Evolutionary conservation across 2,797 vertebrate genomes (phyloP).

Genomic region (Tenualosa ilisha): DNA sequence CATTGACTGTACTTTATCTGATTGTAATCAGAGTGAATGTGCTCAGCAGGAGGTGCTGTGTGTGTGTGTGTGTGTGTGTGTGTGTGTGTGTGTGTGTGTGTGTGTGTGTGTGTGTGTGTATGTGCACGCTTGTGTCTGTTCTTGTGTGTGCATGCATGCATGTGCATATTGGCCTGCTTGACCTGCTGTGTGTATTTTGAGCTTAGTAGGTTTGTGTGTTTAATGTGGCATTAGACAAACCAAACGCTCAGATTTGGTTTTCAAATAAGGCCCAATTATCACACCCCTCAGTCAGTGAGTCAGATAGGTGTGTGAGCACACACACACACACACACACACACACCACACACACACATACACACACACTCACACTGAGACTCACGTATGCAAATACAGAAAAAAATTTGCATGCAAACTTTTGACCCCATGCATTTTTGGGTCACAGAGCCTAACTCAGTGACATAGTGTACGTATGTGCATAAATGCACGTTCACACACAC

Average conservation of each 20-base stretch:
- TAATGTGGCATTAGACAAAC: background rate
- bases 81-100: background rate
- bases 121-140: background rate
- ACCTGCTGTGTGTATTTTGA: slow-evolving; percentile 1
- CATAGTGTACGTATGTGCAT: background rate
- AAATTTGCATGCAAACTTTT: background rate
- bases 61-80: too few relatives aligned
- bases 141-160: background rate
- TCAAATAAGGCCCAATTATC: background rate
- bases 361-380: background rate
- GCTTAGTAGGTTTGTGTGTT: background rate
- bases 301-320: background rate
- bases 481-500: background rate
- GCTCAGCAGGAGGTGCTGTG: background rate
- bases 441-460: background rate
- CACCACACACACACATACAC: slow-evolving; percentile 5
- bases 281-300: slow-evolving; percentile 6
- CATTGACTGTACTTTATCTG: background rate
- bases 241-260: background rate
- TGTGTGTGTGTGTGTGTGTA: background rate
- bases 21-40: background rate
- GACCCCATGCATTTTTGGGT: background rate
- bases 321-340: slow-evolving; percentile 2
- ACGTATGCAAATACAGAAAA: background rate
- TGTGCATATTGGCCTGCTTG: background rate